Percentiles rank a stretch among this genome's conserved stretches.
Evolutionary conservation across 2,888 invertebrate genomes (phyloP).

Genomic region (Scaptomyza tumidula): DNA sequence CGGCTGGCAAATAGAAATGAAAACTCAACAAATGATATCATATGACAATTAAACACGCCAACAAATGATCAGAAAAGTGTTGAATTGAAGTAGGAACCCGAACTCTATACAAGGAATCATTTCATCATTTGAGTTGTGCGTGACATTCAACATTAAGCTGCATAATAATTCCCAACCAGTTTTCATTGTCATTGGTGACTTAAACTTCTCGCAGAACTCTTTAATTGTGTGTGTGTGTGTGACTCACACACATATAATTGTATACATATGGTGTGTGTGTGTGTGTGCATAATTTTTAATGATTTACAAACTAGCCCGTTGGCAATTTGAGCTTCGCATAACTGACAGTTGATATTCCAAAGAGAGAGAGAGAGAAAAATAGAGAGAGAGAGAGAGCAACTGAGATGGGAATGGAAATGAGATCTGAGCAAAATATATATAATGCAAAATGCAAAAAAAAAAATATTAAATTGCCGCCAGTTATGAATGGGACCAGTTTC

Average conservation of each 20-base stretch:
- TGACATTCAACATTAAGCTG: conserved; percentile 83
- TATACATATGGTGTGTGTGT: conserved; percentile 22
- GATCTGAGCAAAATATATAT: conserved; percentile 64
- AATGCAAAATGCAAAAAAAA: conserved; percentile 61
- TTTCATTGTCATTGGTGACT: conserved; percentile 63
- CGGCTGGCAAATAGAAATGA: not conserved
- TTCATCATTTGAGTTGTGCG: conserved; percentile 69
- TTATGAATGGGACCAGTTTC: conserved; percentile 80
- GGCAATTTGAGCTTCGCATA: conserved; percentile 71
- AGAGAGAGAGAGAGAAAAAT: conserved; percentile 34
- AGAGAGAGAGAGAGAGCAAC: not conserved
- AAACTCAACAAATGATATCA: not conserved
- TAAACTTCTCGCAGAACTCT: conserved; percentile 52
- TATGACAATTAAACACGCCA: conserved; percentile 17
- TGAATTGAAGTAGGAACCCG: not conserved
- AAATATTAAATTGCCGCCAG: conserved; percentile 69
- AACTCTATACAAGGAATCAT: conserved; percentile 2
- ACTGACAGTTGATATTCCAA: conserved; percentile 81
- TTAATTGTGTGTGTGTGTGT: conserved; percentile 43
- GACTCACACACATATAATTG: conserved; percentile 15
- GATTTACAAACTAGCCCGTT: conserved; percentile 77
- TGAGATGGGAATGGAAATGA: conserved; percentile 40
- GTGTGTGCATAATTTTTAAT: conserved; percentile 83
- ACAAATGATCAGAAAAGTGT: not conserved
- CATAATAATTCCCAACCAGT: conserved; percentile 73